Conservation (phyloP, 2,797 vertebrate genomes). For the Podargus strigoides region DNA sequence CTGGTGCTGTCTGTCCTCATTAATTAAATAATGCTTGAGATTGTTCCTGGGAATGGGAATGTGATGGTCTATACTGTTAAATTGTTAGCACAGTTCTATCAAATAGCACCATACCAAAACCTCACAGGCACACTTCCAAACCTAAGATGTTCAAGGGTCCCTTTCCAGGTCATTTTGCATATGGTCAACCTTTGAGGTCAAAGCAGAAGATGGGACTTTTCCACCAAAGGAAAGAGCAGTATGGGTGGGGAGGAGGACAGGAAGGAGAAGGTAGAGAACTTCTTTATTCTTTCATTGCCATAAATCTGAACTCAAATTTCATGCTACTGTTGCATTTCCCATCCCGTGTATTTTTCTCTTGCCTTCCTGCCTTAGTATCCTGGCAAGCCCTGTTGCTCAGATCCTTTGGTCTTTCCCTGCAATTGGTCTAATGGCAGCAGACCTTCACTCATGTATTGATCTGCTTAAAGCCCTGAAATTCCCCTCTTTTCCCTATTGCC, state of each 20-base stretch:
- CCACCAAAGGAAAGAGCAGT: neutral
- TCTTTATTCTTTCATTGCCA: neutral
- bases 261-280: neutral
- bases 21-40: neutral
- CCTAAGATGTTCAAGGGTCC: neutral
- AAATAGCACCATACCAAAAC: neutral
- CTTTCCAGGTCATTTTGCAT: neutral
- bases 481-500: neutral
- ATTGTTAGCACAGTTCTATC: neutral
- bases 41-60: neutral
- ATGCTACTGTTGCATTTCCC: neutral
- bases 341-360: neutral
- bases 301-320: neutral
- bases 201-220: neutral
- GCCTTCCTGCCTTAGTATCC: neutral
- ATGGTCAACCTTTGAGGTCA: neutral
- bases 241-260: fast-evolving
- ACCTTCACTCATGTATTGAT: neutral
- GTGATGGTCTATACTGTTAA: neutral
- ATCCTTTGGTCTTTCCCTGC: neutral
- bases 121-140: neutral
- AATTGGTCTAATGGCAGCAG: neutral
- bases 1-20: neutral
- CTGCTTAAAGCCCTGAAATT: neutral
- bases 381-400: neutral